Conservation (phyloP, 2,888 invertebrate genomes). For the Pimpla rufipes region DNA sequence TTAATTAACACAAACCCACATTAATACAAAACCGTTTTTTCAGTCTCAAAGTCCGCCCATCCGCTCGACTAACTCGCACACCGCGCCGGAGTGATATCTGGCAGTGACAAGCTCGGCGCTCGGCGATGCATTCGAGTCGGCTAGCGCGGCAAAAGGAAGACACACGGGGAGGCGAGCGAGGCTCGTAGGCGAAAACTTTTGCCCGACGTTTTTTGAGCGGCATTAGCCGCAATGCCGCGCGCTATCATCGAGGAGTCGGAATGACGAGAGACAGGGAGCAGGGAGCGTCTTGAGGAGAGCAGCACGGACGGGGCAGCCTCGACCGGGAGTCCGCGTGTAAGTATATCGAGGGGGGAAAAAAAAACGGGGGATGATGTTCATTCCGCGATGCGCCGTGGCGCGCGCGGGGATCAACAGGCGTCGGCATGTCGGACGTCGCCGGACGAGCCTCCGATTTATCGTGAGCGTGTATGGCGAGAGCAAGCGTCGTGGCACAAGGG, state of each 20-base stretch:
- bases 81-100: not conserved
- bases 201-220: not conserved
- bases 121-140: not conserved
- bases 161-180: not conserved
- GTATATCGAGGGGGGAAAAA: not conserved
- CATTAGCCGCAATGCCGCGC: not conserved
- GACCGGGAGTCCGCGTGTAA: not conserved
- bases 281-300: not conserved
- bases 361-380: slow-evolving; percentile 13
- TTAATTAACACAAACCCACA: too few relatives aligned
- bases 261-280: not conserved
- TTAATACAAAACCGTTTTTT: too few relatives aligned
- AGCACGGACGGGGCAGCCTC: not conserved
- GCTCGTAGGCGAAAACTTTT: not conserved
- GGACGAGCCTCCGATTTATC: slow-evolving; percentile 73
- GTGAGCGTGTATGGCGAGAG: slow-evolving; percentile 51
- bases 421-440: slow-evolving; percentile 74
- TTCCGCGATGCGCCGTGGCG: slow-evolving; percentile 30
- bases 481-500: slow-evolving; percentile 6
- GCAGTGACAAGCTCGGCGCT: not conserved
- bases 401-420: slow-evolving; percentile 78
- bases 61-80: not conserved
- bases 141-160: not conserved
- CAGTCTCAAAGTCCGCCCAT: too few relatives aligned
- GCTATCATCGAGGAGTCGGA: slow-evolving; percentile 2